Conservation (phyloP, 2,888 invertebrate species). For the Sericinus montela region DNA sequence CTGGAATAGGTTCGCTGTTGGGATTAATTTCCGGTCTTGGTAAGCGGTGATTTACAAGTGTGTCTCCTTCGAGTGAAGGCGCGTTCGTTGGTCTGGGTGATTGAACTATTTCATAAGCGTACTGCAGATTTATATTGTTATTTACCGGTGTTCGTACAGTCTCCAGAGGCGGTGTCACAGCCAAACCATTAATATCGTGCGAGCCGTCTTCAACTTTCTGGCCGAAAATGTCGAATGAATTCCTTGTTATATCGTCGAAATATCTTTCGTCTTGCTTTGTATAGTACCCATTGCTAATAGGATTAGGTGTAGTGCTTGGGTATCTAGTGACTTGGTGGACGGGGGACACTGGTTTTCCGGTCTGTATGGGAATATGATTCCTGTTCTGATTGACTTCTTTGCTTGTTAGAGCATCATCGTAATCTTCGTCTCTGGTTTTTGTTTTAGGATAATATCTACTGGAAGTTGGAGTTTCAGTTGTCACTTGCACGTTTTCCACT, state of each 20-base stretch:
- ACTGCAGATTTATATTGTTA: conserved; percentile 76
- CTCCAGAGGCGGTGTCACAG: conserved; percentile 65
- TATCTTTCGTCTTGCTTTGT: conserved; percentile 83
- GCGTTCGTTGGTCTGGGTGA: conserved; percentile 51
- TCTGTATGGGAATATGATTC: conserved; percentile 55
- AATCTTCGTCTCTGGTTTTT: conserved; percentile 68
- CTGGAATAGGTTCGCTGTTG: conserved; percentile 78
- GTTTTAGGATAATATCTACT: conserved; percentile 72
- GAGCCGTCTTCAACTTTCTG: conserved; percentile 80
- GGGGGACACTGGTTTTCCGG: conserved; percentile 48
- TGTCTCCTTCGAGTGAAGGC: conserved; percentile 82
- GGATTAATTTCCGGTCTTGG: conserved; percentile 84
- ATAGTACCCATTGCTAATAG: conserved; percentile 81
- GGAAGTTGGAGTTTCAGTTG: conserved; percentile 73
- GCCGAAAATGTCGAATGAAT: conserved; percentile 86
- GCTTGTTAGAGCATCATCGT: conserved; percentile 50
- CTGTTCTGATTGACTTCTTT: conserved; percentile 53
- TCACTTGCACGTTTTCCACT: conserved; percentile 65
- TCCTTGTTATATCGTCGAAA: conserved; percentile 85
- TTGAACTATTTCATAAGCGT: conserved; percentile 69
- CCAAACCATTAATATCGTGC: conserved; percentile 66
- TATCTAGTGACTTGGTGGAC: conserved; percentile 49
- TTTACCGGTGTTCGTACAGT: conserved; percentile 69
- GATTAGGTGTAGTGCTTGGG: conserved; percentile 74
- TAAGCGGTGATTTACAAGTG: conserved; percentile 84